Base-by-base conservation (phyloP, 1,140 invertebrate species). In the Penaeus japonicus region DNA sequence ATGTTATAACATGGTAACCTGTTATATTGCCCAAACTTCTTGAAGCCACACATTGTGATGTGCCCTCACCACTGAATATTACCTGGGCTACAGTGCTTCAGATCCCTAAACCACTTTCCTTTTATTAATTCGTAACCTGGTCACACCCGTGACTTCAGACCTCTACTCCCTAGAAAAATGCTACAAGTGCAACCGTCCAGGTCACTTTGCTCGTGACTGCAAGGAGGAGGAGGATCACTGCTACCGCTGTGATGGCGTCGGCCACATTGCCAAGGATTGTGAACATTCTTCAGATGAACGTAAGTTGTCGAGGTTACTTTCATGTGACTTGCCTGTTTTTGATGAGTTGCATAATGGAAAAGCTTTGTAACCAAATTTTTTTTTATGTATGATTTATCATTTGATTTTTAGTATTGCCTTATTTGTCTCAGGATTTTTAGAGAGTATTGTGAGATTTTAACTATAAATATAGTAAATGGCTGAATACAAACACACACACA, bases 211-310 rank as follows among this genome's bases (percentile, higher is more conserved):
- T 59, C 92, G 94, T 84, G 93, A 94, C 88, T 94, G 94, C 91
- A 92, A 92, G 85, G 92, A 93, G 90, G 91, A 91, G 89, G 92
- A 93, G 89, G 92, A 93, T 89, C 96, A 97, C 75, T 98, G 97
- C 94, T 97, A 97, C 93, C 96, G 96, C 92, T 98, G 97, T 94
- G 96, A 97, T 94, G 96, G 96, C 93, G 94, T 95, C 81, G 97
- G 97, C 78, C 97, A 97, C 93, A 96, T 97, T 93, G 96, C 96
- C 82, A 96, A 96, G 92, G 96, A 97, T 93, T 98, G 97, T 93
- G 92, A 96, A 97, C 93, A 97, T 96, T 93, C 96, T 96, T 89
- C 95, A 97, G 93, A 89, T 92, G 92, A 91, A 91, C 90, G 90
- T 88, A 81, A 89, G 89, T 88, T 18, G n/a, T 81, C 39, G 39